Conservation (phyloP, 2,888 invertebrate genomes). For the Mechanitis mazaeus region DNA sequence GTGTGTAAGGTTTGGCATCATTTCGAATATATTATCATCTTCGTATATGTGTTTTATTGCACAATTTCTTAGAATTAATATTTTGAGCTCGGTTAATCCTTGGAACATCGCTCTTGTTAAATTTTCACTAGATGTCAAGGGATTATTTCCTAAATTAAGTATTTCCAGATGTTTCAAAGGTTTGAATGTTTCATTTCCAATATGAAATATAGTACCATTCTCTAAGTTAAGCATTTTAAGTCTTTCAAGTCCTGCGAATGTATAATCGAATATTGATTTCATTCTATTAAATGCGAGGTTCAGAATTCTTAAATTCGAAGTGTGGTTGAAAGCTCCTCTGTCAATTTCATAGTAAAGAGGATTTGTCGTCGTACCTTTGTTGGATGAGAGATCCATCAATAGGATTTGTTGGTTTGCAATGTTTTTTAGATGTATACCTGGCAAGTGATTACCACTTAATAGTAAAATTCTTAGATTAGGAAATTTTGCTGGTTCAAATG, state of each 20-base stretch:
- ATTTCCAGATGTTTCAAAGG: constrained; percentile 59
- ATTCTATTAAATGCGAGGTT: constrained; percentile 75
- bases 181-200: constrained; percentile 66
- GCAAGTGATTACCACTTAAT: constrained; percentile 72
- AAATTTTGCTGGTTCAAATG: constrained; percentile 64
- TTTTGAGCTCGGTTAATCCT: constrained; percentile 67
- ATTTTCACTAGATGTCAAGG: constrained; percentile 59
- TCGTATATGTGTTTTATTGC: constrained; percentile 60
- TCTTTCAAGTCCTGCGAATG: constrained; percentile 69
- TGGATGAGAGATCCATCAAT: constrained; percentile 71
- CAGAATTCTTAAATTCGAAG: constrained; percentile 62
- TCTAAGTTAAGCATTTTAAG: constrained; percentile 69
- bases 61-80: constrained; percentile 70
- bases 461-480: constrained; percentile 71
- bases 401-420: constrained; percentile 64
- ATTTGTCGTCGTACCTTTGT: constrained; percentile 58
- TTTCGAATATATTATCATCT: constrained; percentile 68
- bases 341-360: constrained; percentile 72
- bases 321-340: constrained; percentile 65
- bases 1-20: constrained; percentile 68
- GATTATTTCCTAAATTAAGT: constrained; percentile 75
- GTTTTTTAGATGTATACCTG: constrained; percentile 69
- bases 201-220: constrained; percentile 70
- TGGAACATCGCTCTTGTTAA: constrained; percentile 60
- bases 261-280: constrained; percentile 65